Percentiles rank a stretch among this genome's conserved stretches.
Conservation (phyloP, 2,797 vertebrate species). For the Lagorchestes hirsutus region DNA sequence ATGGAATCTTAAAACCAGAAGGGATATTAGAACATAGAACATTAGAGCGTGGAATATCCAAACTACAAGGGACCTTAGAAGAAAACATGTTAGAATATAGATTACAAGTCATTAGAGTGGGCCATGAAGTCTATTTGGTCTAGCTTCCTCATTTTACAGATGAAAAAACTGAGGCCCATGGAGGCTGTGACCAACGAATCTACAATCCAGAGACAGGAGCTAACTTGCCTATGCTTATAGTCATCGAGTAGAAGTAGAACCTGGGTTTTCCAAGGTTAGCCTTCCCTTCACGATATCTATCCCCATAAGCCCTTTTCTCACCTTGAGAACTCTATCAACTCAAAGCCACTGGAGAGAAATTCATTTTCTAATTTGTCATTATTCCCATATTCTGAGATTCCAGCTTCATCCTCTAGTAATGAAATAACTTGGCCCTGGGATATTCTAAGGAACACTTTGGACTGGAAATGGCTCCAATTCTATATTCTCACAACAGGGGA, state of each 20-base stretch:
- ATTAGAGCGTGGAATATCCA: background rate
- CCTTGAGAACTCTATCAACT: background rate
- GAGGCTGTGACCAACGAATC: background rate
- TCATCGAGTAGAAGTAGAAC: background rate
- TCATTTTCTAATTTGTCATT: background rate
- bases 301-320: background rate
- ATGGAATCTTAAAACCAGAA: background rate
- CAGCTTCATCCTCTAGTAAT: background rate
- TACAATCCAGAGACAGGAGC: background rate
- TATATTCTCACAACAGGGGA: constrained; percentile 44
- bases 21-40: background rate
- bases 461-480: constrained; percentile 49
- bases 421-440: constrained; percentile 34
- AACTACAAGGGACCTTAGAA: background rate
- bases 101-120: background rate
- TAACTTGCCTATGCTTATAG: background rate
- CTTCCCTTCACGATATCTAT: background rate
- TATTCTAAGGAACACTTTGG: constrained; percentile 28
- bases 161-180: background rate
- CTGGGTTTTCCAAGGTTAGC: background rate
- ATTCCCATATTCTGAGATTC: background rate
- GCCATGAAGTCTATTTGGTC: background rate
- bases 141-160: constrained; percentile 1
- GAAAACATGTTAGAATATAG: background rate
- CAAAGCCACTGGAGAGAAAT: background rate